A percentile compares a stretch with the other conserved stretches of the same genome.
Evolutionary conservation across 1,140 invertebrate species (phyloP).

Genomic region (Calephelis nemesis): DNA sequence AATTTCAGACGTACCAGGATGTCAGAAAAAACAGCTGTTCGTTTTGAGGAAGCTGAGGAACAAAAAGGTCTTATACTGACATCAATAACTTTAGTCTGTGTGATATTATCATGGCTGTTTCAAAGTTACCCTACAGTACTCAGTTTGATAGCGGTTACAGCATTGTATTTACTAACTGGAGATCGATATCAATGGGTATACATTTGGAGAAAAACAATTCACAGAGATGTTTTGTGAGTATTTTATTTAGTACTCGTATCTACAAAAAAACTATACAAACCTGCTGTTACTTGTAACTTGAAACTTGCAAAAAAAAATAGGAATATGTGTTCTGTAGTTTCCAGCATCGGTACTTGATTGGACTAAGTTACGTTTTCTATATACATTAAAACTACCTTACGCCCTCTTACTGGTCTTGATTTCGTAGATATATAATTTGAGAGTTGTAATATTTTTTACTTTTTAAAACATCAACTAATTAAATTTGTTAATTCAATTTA

Average conservation of each 20-base stretch:
- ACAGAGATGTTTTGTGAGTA: slow-evolving; percentile 62
- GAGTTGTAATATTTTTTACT: too few species aligned
- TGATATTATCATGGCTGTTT: slow-evolving; percentile 44
- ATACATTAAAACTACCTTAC: too few species aligned
- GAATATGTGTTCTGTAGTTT: too few species aligned
- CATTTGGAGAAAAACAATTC: slow-evolving; percentile 65
- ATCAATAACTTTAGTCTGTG: slow-evolving; percentile 37
- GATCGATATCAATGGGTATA: slow-evolving; percentile 70
- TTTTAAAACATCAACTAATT: too few species aligned
- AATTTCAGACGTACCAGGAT: slow-evolving; percentile 38
- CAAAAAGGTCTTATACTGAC: slow-evolving; percentile 46
- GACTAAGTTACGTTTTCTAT: too few species aligned
- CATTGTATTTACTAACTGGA: slow-evolving; percentile 56
- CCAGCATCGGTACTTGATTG: too few species aligned
- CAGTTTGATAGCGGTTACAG: slow-evolving; percentile 37
- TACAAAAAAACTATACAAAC: too few species aligned
- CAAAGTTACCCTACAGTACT: slow-evolving; percentile 38
- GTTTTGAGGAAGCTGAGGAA: slow-evolving; percentile 65
- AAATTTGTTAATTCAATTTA: too few species aligned
- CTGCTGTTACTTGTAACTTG: background rate
- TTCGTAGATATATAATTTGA: too few species aligned
- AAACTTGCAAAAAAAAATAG: too few species aligned
- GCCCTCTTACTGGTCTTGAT: too few species aligned
- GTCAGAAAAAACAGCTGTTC: slow-evolving; percentile 59
- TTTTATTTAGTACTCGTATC: background rate